A percentile compares a stretch with the other conserved stretches of the same genome.
These are phyloP conservation scores for Mormyrus proboscirostris DNA, from an alignment of 2,797 vertebrate genomes.

Conservation along the genomic window DNA sequence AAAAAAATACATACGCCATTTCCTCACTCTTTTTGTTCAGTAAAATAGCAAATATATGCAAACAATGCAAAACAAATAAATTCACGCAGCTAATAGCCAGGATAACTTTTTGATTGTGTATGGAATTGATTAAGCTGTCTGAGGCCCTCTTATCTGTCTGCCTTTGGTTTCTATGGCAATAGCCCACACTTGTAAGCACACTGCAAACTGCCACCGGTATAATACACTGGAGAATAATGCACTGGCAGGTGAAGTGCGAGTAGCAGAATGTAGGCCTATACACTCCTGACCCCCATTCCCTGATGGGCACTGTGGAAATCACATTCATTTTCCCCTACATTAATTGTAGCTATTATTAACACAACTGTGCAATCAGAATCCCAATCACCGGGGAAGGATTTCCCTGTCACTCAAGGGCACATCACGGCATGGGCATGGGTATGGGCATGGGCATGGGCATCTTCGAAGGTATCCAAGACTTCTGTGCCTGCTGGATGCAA, in stretches of 20 bases:
- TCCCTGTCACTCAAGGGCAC: slow-evolving; percentile 3
- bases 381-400: slow-evolving; percentile 17
- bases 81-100: background rate
- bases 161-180: slow-evolving; percentile 48
- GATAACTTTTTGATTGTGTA: slow-evolving; percentile 25
- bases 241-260: background rate
- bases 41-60: background rate
- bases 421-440: background rate
- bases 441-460: background rate
- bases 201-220: slow-evolving; percentile 22
- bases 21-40: background rate
- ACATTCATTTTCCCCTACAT: slow-evolving; percentile 25
- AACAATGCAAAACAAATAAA: background rate
- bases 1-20: background rate
- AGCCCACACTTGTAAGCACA: slow-evolving; percentile 20
- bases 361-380: slow-evolving; percentile 8
- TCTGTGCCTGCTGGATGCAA: slow-evolving; percentile 47
- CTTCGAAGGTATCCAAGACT: slow-evolving; percentile 18
- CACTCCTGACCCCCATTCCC: background rate
- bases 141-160: slow-evolving; percentile 28
- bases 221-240: background rate
- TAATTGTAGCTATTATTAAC: slow-evolving; percentile 26
- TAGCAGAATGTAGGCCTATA: background rate
- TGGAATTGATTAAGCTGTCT: slow-evolving; percentile 47
- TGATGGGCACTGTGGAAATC: slow-evolving; percentile 11